These are phyloP conservation scores for Labeo calbasu DNA, from an alignment of 2,797 vertebrate genomes.

Conservation along the genomic window DNA sequence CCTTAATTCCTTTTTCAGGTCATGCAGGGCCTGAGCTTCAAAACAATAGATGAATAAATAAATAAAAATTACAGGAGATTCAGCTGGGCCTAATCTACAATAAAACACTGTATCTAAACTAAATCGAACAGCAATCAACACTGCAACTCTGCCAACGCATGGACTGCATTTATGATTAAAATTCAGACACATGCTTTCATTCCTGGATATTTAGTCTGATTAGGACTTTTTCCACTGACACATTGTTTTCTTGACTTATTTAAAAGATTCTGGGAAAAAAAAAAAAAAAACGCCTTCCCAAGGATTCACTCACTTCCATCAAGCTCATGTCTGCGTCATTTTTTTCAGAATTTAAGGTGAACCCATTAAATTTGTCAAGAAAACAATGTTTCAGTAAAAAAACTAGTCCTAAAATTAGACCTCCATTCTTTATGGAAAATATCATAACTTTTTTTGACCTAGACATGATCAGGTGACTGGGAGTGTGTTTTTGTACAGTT, in stretches of 20 bases:
- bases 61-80: slow-evolving; percentile 11
- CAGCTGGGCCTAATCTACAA: slow-evolving; percentile 22
- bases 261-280: background rate
- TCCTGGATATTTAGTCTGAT: background rate
- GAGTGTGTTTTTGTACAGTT: background rate
- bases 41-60: slow-evolving; percentile 24
- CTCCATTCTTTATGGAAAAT: background rate
- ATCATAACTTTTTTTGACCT: background rate
- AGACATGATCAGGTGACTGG: background rate
- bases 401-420: background rate
- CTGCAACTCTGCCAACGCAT: background rate
- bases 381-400: background rate
- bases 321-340: background rate
- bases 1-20: slow-evolving; percentile 18
- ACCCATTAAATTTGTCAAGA: background rate
- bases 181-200: slow-evolving; percentile 1
- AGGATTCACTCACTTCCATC: background rate
- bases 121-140: slow-evolving; percentile 17
- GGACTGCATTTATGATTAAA: background rate
- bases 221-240: too few relatives aligned
- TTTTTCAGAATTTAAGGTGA: background rate
- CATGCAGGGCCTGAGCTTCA: slow-evolving; percentile 16
- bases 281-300: background rate
- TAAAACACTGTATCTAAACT: slow-evolving; percentile 17
- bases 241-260: too few relatives aligned